These are phyloP conservation scores for Centropyge bicolor DNA, from an alignment of 2,797 vertebrate species.

Conservation along the genomic window DNA sequence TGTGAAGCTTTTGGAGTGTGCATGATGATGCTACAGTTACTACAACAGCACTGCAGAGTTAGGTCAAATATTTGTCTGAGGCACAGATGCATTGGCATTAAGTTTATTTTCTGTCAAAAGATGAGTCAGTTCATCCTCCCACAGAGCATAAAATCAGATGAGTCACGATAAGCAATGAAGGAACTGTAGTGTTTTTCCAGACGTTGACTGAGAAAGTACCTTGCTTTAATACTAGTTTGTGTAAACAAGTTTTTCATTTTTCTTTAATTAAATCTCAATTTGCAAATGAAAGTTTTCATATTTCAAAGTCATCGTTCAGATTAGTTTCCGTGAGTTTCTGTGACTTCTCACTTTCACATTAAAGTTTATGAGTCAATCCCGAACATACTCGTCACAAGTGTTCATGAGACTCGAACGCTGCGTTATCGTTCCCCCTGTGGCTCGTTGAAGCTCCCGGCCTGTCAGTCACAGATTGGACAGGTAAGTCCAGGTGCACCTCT, in stretches of 20 bases:
- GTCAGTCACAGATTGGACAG: not conserved
- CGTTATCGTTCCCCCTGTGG: conserved; percentile 53
- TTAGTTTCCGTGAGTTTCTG: not conserved
- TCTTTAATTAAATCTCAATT: not conserved
- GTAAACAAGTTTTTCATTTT: not conserved
- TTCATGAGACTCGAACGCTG: conserved; percentile 58
- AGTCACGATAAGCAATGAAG: not conserved
- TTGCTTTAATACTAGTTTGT: not conserved
- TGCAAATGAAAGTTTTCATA: not conserved
- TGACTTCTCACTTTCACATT: not conserved
- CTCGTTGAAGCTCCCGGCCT: not conserved
- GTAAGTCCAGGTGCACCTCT: not conserved
- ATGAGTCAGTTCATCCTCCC: not conserved
- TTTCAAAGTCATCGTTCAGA: not conserved
- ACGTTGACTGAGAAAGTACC: not conserved
- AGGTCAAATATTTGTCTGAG: not conserved
- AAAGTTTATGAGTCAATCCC: no score
- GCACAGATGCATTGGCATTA: not conserved
- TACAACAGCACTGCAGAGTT: no score
- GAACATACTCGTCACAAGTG: conserved; percentile 31
- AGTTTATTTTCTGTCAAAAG: not conserved
- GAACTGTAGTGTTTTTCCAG: not conserved
- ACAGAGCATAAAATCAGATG: not conserved
- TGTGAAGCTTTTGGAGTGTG: no score
- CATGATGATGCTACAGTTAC: no score